Evolutionary conservation across 2,113 vertebrate genomes (phyloP), one percentile per base, ranked within the genome.

Genomic region (Oryzias woworae): DNA sequence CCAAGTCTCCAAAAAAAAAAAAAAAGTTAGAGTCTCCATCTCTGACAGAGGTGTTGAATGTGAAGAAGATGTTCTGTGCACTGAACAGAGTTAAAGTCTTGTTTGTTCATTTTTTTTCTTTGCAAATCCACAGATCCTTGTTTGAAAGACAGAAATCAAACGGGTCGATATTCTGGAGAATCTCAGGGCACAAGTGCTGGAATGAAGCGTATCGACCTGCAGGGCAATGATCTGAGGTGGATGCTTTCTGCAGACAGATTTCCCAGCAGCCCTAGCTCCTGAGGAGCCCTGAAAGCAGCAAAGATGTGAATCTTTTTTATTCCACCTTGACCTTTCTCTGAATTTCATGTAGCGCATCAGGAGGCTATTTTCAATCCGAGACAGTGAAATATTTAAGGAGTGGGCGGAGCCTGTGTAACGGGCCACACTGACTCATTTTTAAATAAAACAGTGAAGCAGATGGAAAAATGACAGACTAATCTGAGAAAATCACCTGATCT

Each of bases 351-450:
- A 69, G 79, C 51, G 48, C 83, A 82, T 87, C 83, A 83, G 68
- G 67, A 82, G 63, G 77, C 76, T 80, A 85, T 90, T 86, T 80
- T 50, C 69, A 83, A 83, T 81, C 73, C 62, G 14, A 5, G 77
- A 69, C 83, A 54, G 80, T 90, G 85, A 92, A 92, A 90, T 89
- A 91, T 91, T 92, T 78, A 90, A 82, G 84, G 41, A 15, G 22
- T 47, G 17, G 76, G 67, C 69, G 71, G 75, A 44, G 61, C 66
- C 69, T 80, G 57, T 65, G 73, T 45, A 61, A 69, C 78, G 77
- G 67, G 78, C 78, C 63, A 71, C 54, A 4, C 75, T 14, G 51
- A 60, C 66, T 67, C 61, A 66, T 56, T 60, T 58, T 55, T 47
- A 58, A 46, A 74, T 54, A 62, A 56, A 75, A 66, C 58, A 20